Percentiles rank a stretch among this genome's conserved stretches.
Evolutionary conservation across 2,888 invertebrate genomes (phyloP).

Genomic region (Zele albiditarsus): DNA sequence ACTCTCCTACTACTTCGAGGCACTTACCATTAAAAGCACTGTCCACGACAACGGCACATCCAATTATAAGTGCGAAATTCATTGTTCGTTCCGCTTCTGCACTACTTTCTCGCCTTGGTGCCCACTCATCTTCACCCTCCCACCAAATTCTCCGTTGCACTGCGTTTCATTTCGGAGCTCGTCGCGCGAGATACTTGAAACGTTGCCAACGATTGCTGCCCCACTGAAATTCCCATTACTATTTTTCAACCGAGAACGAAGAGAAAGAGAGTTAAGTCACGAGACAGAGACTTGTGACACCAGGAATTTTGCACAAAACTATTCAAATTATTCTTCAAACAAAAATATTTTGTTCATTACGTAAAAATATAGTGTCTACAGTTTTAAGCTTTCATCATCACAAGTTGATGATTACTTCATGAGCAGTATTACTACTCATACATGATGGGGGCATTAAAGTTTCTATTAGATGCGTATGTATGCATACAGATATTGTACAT

Average conservation of each 20-base stretch:
- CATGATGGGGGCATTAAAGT: background rate
- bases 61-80: constrained; percentile 70
- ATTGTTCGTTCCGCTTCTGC: constrained; percentile 58
- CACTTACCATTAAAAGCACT: constrained; percentile 65
- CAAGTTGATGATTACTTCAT: constrained; percentile 1
- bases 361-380: background rate
- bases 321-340: constrained; percentile 37
- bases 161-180: constrained; percentile 27
- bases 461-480: background rate
- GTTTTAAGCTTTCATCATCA: constrained; percentile 2
- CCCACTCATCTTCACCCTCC: constrained; percentile 21
- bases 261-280: constrained; percentile 38
- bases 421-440: background rate
- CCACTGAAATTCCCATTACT: background rate
- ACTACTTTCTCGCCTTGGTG: constrained; percentile 38
- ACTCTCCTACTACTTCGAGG: constrained; percentile 44
- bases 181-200: constrained; percentile 44
- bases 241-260: constrained; percentile 26
- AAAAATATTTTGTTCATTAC: constrained; percentile 22
- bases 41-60: constrained; percentile 65
- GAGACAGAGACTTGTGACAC: constrained; percentile 40
- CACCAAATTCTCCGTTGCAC: background rate
- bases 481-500: background rate
- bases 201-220: constrained; percentile 44
- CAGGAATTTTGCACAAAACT: constrained; percentile 47